A percentile compares a stretch with the other conserved stretches of the same genome.
Evolutionary conservation across 1,140 invertebrate species (phyloP).

Genomic region (Cyclargus thomasi): DNA sequence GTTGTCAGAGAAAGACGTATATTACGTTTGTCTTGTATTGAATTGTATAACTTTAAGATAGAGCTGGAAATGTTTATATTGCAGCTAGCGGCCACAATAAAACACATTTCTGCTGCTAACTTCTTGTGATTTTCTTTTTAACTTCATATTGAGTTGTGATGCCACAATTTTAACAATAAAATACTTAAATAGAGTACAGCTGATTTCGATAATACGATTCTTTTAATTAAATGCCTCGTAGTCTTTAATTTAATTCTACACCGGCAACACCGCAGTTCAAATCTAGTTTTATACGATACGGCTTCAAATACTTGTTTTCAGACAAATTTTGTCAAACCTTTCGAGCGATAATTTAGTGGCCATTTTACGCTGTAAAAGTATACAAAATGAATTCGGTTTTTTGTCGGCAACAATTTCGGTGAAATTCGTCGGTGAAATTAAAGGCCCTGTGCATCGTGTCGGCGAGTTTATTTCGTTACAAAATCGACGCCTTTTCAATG

Average conservation of each 20-base stretch:
- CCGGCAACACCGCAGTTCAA: too few relatives aligned
- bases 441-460: neutral
- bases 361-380: neutral
- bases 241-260: too few relatives aligned
- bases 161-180: neutral
- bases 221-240: too few relatives aligned
- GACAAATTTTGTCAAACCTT: neutral
- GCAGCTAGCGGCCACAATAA: neutral
- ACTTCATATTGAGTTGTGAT: neutral
- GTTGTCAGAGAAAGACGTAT: neutral
- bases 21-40: neutral
- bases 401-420: neutral
- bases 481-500: neutral
- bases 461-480: neutral
- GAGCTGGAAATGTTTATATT: neutral
- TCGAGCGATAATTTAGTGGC: neutral
- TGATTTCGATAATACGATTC: too few relatives aligned
- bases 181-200: neutral
- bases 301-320: too few relatives aligned
- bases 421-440: neutral
- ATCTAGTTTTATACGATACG: too few relatives aligned
- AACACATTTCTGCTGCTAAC: neutral
- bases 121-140: neutral
- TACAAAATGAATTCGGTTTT: neutral
- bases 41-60: constrained; percentile 7